Evolutionary conservation across 2,113 vertebrate species (phyloP), one percentile per base, ranked within the genome.

Genomic region (Clinocottus analis): DNA sequence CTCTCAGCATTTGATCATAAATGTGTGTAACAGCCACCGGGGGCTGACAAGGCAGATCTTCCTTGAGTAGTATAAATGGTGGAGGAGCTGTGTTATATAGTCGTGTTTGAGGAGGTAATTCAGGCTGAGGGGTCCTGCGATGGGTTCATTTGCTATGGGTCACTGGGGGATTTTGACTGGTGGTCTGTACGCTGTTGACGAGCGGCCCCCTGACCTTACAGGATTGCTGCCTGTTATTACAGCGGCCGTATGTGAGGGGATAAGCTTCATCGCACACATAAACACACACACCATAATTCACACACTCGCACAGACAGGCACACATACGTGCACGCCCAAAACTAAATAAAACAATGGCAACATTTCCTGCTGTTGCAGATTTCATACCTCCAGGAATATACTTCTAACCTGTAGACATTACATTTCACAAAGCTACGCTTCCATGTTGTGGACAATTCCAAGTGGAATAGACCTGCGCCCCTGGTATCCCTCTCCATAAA

Each of bases 31-130:
- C 72, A 71, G 75, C 75, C 70, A 58, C 79, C 16, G 53, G 79
- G 75, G 80, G 75, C 80, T 73, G 83, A 75, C 64, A 70, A 75
- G 79, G 74, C 77, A 63, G 55, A 84, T 83, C 77, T 85, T 85
- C 51, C 51, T 21, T 1, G 59, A 69, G 79, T 74, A 21, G 61
- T 83, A 51, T 83, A 86, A 89, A 78, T 62, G 68, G 29, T 56
- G 41, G 31, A 45, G 63, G 72, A 77, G 75, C 59, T 19, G 31
- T 27, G 80, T 83, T 90, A 85, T 89, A 81, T 56, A 56, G 58
- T 65, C 14, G 19, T 86, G 67, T 88, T 86, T 89, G 79, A 91
- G 65, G 79, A 91, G 87, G 80, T 91, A 77, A 92, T 93, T 89
- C 79, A 78, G 81, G 84, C 79, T 75, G 81, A 91, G 87, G 89